phyloP scores from a whole-genome alignment of 2,113 vertebrate species.

The Phaethon lepturus region DNA sequence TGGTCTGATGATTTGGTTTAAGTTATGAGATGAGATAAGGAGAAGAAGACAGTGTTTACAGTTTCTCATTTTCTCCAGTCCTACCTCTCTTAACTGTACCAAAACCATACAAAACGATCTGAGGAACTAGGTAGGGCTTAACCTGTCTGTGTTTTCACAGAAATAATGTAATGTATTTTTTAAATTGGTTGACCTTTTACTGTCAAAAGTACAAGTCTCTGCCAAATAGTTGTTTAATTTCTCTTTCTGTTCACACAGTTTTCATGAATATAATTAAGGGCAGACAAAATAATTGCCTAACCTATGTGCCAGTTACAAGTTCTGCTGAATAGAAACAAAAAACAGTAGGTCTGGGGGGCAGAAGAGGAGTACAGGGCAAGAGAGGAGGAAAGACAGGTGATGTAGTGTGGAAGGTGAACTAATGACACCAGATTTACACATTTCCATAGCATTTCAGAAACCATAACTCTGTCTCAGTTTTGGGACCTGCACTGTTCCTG shows the following conservation, averaged over 20 bases:
- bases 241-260: not conserved
- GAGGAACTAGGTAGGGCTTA: not conserved
- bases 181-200: not conserved
- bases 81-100: not conserved
- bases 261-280: not conserved
- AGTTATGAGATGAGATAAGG: not conserved
- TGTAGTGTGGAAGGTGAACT: not conserved
- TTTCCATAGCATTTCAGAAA: not conserved
- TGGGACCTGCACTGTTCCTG: not conserved
- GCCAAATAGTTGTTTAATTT: not conserved
- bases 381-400: accelerated
- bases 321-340: not conserved
- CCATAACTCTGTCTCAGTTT: not conserved
- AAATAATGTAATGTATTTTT: not conserved
- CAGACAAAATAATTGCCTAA: not conserved
- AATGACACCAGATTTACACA: not conserved
- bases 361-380: not conserved
- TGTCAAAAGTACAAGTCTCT: not conserved
- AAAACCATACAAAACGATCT: not conserved
- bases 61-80: not conserved
- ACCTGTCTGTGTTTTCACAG: not conserved
- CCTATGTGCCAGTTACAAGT: not conserved
- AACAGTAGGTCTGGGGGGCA: accelerated
- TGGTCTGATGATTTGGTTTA: not conserved
- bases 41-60: not conserved